Evolutionary conservation across 2,888 invertebrate genomes (phyloP).

Genomic region (Nomada hirtipes): DNA sequence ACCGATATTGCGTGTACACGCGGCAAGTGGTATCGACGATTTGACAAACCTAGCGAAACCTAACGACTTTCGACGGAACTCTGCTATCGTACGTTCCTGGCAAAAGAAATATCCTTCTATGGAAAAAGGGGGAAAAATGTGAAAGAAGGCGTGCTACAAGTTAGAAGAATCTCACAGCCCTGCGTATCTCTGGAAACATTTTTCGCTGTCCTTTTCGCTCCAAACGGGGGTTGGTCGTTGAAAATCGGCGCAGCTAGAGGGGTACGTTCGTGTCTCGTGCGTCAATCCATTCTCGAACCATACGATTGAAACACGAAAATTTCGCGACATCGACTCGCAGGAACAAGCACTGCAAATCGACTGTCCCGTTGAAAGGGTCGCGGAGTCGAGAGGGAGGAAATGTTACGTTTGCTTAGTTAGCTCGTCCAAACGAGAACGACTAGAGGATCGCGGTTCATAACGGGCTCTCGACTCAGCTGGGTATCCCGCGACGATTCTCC

Average conservation of each 20-base stretch:
- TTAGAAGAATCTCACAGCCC: conserved; percentile 44
- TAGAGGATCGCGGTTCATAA: conserved; percentile 39
- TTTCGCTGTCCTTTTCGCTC: not conserved
- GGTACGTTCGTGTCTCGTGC: conserved; percentile 7
- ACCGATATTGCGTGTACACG: conserved; percentile 6
- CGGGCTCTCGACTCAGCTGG: conserved; percentile 50
- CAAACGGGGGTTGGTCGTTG: not conserved
- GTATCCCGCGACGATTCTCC: conserved; percentile 59
- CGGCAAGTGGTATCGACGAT: not conserved
- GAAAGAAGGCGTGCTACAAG: not conserved
- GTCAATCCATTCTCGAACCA: conserved; percentile 76
- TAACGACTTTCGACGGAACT: not conserved
- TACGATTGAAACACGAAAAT: conserved; percentile 55
- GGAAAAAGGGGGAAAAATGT: not conserved
- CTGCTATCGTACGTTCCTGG: not conserved
- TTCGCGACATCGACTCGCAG: conserved; percentile 47
- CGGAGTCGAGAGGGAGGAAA: conserved; percentile 45
- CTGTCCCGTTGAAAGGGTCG: conserved; percentile 44
- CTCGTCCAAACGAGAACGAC: conserved; percentile 37
- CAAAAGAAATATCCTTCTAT: not conserved
- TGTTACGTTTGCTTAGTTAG: conserved; percentile 16
- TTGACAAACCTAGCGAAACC: not conserved
- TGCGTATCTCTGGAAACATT: conserved; percentile 25
- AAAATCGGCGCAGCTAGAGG: not conserved
- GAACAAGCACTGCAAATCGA: conserved; percentile 53